Conservation (phyloP, 2,888 invertebrate species). For the Idaea aversata region DNA sequence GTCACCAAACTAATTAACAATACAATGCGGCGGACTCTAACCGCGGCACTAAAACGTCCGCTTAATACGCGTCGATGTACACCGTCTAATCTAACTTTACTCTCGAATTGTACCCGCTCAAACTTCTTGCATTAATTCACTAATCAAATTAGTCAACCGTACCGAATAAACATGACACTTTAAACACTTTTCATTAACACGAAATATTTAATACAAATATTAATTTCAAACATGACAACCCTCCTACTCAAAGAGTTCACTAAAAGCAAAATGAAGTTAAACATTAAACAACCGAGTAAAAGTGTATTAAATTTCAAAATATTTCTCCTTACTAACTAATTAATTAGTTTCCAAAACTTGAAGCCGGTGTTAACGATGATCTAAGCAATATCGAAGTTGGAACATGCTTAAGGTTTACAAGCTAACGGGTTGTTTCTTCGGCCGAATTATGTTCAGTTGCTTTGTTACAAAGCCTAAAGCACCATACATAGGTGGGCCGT, state of each 20-base stretch:
- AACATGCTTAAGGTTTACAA: conserved; percentile 33
- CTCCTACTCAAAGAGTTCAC: conserved; percentile 32
- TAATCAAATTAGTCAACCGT: conserved; percentile 28
- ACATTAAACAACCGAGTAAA: conserved; percentile 40
- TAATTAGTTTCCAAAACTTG: conserved; percentile 57
- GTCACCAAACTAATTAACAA: conserved; percentile 55
- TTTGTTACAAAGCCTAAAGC: conserved; percentile 5
- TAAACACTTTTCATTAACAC: conserved; percentile 14
- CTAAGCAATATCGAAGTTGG: conserved; percentile 55
- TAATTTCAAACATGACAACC: conserved; percentile 30
- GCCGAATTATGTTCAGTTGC: conserved; percentile 23
- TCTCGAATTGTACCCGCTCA: conserved; percentile 49
- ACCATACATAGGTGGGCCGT: conserved; percentile 44
- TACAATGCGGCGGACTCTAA: conserved; percentile 52
- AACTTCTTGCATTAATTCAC: conserved; percentile 50
- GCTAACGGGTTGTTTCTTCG: conserved; percentile 26
- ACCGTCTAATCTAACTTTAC: conserved; percentile 71
- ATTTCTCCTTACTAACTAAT: conserved; percentile 48
- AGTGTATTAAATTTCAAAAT: conserved; percentile 51
- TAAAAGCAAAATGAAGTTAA: conserved; percentile 35
- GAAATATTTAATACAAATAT: conserved; percentile 20
- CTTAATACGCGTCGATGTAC: conserved; percentile 61
- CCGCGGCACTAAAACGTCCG: conserved; percentile 50
- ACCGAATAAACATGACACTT: conserved; percentile 22
- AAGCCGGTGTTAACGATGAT: conserved; percentile 56